phyloP scores from a whole-genome alignment of 2,113 vertebrate genomes.

The Perccottus glenii region DNA sequence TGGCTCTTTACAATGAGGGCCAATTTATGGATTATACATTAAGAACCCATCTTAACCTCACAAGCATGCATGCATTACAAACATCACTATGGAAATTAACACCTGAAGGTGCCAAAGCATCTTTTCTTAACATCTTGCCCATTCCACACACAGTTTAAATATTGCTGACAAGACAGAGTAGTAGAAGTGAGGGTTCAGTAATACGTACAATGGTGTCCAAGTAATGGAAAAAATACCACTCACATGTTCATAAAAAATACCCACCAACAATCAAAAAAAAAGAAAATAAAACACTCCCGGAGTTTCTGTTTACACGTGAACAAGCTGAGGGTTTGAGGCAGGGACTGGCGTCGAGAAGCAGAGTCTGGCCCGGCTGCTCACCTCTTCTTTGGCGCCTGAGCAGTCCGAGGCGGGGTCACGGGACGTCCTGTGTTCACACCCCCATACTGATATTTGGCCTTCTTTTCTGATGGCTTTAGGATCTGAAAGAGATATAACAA shows the following conservation, averaged over 20 bases:
- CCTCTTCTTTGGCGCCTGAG: constrained; percentile 95
- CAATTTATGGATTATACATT: constrained; percentile 22
- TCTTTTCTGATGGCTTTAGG: constrained; percentile 95
- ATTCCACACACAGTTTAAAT: constrained; percentile 36
- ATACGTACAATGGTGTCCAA: constrained; percentile 39
- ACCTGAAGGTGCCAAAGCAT: constrained; percentile 44
- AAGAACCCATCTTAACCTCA: constrained; percentile 35
- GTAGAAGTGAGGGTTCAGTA: constrained; percentile 40
- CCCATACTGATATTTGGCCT: constrained; percentile 95
- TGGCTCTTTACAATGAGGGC: constrained; percentile 12
- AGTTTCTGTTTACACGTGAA: constrained; percentile 54
- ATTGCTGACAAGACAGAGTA: constrained; percentile 49
- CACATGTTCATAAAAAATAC: constrained; percentile 62
- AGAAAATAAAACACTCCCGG: constrained; percentile 50
- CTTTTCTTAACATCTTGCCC: constrained; percentile 19
- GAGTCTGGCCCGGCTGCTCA: constrained; percentile 77
- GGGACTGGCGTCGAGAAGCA: constrained; percentile 26
- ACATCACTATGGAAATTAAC: constrained; percentile 33
- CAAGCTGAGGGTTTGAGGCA: constrained; percentile 59
- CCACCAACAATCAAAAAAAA: constrained; percentile 61
- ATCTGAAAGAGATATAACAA: constrained; percentile 82
- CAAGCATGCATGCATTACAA: constrained; percentile 47
- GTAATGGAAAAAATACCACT: constrained; percentile 41
- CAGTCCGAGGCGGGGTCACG: constrained; percentile 91
- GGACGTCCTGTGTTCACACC: constrained; percentile 92